phyloP scores from a whole-genome alignment of 2,113 vertebrate species.

The Ochotona princeps region DNA sequence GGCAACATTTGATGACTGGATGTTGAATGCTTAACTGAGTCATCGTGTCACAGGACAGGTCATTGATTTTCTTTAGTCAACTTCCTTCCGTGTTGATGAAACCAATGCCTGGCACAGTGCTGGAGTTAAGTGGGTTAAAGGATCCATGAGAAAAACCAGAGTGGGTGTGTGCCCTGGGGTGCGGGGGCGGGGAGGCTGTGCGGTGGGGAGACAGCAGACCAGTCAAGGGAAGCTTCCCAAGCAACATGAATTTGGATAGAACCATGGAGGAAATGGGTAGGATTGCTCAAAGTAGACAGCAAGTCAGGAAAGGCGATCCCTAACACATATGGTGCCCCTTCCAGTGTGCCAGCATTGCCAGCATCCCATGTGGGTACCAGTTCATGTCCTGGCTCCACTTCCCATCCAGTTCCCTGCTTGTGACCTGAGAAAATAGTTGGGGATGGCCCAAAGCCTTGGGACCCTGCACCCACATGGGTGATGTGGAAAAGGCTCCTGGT shows the following conservation, averaged over 20 bases:
- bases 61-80: conserved; percentile 14
- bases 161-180: too few species aligned
- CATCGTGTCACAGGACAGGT: conserved; percentile 37
- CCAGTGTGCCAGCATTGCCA: background rate
- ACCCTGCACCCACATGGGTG: too few species aligned
- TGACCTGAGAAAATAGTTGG: too few species aligned
- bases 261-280: background rate
- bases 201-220: background rate
- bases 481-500: too few species aligned
- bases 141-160: background rate
- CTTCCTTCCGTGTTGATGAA: background rate
- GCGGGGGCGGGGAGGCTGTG: too few species aligned
- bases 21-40: conserved; percentile 54
- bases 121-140: background rate
- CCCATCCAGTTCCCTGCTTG: too few species aligned
- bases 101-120: background rate
- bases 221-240: background rate
- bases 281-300: background rate
- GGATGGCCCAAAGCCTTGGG: too few species aligned
- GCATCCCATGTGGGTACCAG: too few species aligned
- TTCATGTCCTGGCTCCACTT: too few species aligned
- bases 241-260: background rate
- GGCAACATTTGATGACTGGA: conserved; percentile 16
- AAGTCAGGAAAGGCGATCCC: background rate
- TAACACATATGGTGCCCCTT: background rate